Base-by-base conservation (phyloP, 2,888 invertebrate genomes). In the Temnothorax rugatulus region DNA sequence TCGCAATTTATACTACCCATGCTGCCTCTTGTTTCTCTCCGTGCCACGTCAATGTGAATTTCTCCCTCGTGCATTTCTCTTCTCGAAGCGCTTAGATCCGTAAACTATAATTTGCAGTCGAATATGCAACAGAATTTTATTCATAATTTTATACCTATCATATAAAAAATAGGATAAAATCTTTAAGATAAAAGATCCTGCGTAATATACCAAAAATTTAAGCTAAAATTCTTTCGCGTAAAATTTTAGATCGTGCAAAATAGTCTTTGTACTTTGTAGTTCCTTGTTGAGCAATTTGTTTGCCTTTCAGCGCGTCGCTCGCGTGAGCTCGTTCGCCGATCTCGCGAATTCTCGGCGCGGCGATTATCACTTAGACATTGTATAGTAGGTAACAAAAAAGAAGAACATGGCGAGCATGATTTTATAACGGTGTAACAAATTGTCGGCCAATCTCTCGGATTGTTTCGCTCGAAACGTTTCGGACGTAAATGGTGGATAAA, bases 1-100 rank as follows among this genome's bases (percentile, higher is more conserved):
- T 76, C 52, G 75, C 52, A 76, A 85, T 85, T 85, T 74, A 77
- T 76, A 66, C 29, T 68, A 66, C 52, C 54, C 38, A 18, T 18
- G n/a, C 34, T n/a, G n/a, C 21, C 21, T 59, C 75, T 47, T n/a
- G 44, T 76, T 64, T 34, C 29, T 34, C 8, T 52, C 4, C 38
- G 15, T 18, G 18, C 29, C 21, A 11, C 25, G 5, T 66, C 54
- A 76, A 63, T 76, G 66, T 57, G 7, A 61, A 13, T 81, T 75
- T 79, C 63, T 68, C 18, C 18, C 38, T 47, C 21, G 7, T 54
- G n/a, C 29, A n/a, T 11, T 29, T 29, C 29, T 29, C 29, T 29
- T 29, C 50, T 64, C 64, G 25, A 52, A 41, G 18, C 44, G 41
- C 4, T 44, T 44, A 41, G 41, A 15, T 29, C 11, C 21, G 25